Evolutionary conservation across 2,113 vertebrate species (phyloP).

Genomic region (Apeltes quadracus): DNA sequence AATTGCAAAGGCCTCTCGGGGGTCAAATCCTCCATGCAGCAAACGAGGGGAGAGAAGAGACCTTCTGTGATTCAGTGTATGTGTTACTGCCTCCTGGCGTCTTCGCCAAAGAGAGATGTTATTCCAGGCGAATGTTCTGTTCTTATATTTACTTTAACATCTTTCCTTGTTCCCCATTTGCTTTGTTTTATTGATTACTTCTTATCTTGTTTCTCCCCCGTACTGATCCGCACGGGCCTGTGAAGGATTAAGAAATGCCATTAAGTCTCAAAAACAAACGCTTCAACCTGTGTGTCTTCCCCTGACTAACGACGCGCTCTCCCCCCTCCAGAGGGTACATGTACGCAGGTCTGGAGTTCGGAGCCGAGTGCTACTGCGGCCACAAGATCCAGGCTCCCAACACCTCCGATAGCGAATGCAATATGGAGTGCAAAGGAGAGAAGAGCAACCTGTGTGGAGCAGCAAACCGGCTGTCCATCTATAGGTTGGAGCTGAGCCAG

Average conservation of each 20-base stretch:
- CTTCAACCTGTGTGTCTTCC: conserved; percentile 1
- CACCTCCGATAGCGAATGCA: conserved; percentile 88
- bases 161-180: conserved; percentile 9
- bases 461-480: conserved; percentile 92
- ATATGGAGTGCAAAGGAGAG: conserved; percentile 96
- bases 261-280: conserved; percentile 27
- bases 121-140: conserved; percentile 18
- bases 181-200: conserved; percentile 23
- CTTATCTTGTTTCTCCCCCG: conserved; percentile 3
- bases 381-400: conserved; percentile 93
- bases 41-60: conserved; percentile 26
- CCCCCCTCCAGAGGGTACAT: conserved; percentile 88
- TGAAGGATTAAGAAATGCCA: conserved; percentile 42
- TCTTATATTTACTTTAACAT: conserved; percentile 24
- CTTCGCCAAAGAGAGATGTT: conserved; percentile 17
- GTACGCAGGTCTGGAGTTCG: conserved; percentile 95
- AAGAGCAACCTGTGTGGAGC: conserved; percentile 88
- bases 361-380: conserved; percentile 96
- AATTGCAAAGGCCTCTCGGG: conserved; percentile 62
- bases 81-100: conserved; percentile 42
- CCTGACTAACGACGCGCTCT: conserved; percentile 9
- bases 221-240: conserved; percentile 22
- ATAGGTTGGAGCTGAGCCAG: conserved; percentile 93
- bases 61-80: conserved; percentile 29
- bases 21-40: conserved; percentile 43